Evolutionary conservation across 2,888 invertebrate genomes (phyloP).

Genomic region (Eristalis intricaria): DNA sequence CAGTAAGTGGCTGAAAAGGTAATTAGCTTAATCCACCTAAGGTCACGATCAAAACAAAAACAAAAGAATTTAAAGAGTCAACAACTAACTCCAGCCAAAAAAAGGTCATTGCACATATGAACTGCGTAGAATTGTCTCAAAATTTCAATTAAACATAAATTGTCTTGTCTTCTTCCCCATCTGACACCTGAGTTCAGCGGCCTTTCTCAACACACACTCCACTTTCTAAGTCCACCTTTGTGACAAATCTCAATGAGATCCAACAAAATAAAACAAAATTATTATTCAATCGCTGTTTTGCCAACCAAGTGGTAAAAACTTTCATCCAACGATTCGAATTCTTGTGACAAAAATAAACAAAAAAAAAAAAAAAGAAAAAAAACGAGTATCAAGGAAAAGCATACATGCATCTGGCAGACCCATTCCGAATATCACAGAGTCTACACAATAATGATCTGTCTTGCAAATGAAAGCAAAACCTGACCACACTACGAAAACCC

Average conservation of each 20-base stretch:
- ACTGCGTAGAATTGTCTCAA: background rate
- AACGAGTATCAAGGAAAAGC: constrained; percentile 32
- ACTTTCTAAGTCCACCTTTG: constrained; percentile 68
- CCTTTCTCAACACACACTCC: constrained; percentile 50
- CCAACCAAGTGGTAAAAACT: constrained; percentile 42
- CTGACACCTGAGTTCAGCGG: constrained; percentile 42
- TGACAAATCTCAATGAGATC: constrained; percentile 47
- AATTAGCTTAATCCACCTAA: background rate
- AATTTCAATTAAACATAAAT: constrained; percentile 11
- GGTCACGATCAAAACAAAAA: background rate
- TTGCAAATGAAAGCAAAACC: constrained; percentile 70
- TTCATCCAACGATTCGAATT: constrained; percentile 65
- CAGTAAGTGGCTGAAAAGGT: background rate
- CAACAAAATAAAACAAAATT: constrained; percentile 45
- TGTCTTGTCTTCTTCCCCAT: constrained; percentile 2
- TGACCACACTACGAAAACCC: constrained; percentile 64
- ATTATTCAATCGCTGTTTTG: constrained; percentile 65
- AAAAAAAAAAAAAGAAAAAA: background rate
- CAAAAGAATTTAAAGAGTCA: background rate
- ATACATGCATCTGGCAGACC: constrained; percentile 49
- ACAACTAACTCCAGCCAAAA: background rate
- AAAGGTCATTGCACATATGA: background rate
- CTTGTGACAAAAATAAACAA: constrained; percentile 45
- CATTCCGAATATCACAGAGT: constrained; percentile 56
- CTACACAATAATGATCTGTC: constrained; percentile 49